Percentiles rank a stretch among this genome's conserved stretches.
Evolutionary conservation across 2,797 vertebrate species (phyloP).

Genomic region (Balearica regulorum): DNA sequence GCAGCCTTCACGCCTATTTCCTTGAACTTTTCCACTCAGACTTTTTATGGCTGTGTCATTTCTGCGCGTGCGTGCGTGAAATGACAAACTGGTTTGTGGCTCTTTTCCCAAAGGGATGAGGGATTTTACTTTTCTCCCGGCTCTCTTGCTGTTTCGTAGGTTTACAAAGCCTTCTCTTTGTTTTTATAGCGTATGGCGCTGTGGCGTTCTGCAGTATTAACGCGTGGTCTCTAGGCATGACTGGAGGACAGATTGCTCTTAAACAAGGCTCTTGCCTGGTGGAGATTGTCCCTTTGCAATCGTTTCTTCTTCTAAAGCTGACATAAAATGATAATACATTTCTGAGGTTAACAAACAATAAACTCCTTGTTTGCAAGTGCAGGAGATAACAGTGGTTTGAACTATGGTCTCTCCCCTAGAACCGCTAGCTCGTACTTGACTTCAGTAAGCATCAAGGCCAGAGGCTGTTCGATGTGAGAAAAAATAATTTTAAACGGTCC

Average conservation of each 20-base stretch:
- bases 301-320: not conserved
- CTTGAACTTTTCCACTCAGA: not conserved
- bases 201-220: not conserved
- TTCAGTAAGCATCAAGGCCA: not conserved
- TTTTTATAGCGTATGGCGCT: not conserved
- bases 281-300: not conserved
- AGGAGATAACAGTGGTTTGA: not conserved
- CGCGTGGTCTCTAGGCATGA: accelerated
- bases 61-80: not conserved
- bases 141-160: not conserved
- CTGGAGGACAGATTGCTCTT: not conserved
- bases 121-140: not conserved
- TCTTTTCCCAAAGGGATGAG: not conserved
- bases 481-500: not conserved
- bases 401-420: not conserved
- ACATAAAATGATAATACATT: not conserved
- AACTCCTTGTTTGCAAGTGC: not conserved
- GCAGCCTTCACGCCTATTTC: not conserved
- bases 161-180: not conserved
- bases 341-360: not conserved
- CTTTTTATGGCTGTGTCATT: not conserved
- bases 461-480: not conserved
- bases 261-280: not conserved
- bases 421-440: not conserved
- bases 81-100: not conserved